These are phyloP conservation scores for Colletes gigas DNA, from an alignment of 1,140 invertebrate genomes.

Conservation along the genomic window DNA sequence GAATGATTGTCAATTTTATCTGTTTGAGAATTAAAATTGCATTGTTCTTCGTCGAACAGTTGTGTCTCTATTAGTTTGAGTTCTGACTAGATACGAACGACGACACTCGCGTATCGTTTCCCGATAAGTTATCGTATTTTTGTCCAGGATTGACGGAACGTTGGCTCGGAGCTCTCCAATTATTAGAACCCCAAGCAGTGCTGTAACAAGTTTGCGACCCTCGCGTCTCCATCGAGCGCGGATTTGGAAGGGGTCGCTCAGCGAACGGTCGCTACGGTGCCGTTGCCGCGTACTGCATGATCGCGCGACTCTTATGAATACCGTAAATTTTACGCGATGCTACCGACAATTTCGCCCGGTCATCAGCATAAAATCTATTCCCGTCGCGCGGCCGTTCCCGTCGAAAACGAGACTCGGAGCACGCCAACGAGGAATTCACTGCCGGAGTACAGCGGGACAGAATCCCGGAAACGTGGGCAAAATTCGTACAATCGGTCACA, in stretches of 20 bases:
- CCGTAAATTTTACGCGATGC: slow-evolving; percentile 50
- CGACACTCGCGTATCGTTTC: neutral
- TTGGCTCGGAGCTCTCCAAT: slow-evolving; percentile 44
- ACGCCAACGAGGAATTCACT: neutral
- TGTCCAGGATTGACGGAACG: slow-evolving; percentile 23
- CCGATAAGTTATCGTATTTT: slow-evolving; percentile 36
- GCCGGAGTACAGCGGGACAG: too few species aligned
- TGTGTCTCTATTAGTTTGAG: too few species aligned
- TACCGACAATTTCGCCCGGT: slow-evolving; percentile 30
- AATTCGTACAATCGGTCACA: too few species aligned
- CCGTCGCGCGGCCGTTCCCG: too few species aligned
- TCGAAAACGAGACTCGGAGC: neutral
- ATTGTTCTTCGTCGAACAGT: too few species aligned
- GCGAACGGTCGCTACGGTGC: slow-evolving; percentile 1
- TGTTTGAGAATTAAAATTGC: too few species aligned
- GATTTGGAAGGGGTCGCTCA: slow-evolving; percentile 47
- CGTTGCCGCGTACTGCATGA: slow-evolving; percentile 13
- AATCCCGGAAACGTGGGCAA: too few species aligned
- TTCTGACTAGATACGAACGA: neutral
- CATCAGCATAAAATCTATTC: slow-evolving; percentile 44
- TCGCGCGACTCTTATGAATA: slow-evolving; percentile 50
- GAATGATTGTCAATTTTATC: too few species aligned
- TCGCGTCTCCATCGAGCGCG: slow-evolving; percentile 49
- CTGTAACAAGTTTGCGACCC: slow-evolving; percentile 48
- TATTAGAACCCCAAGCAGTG: slow-evolving; percentile 54